Evolutionary conservation across 2,888 invertebrate genomes (phyloP), one percentile per base, ranked within the genome.

Genomic region (Timema cristinae): DNA sequence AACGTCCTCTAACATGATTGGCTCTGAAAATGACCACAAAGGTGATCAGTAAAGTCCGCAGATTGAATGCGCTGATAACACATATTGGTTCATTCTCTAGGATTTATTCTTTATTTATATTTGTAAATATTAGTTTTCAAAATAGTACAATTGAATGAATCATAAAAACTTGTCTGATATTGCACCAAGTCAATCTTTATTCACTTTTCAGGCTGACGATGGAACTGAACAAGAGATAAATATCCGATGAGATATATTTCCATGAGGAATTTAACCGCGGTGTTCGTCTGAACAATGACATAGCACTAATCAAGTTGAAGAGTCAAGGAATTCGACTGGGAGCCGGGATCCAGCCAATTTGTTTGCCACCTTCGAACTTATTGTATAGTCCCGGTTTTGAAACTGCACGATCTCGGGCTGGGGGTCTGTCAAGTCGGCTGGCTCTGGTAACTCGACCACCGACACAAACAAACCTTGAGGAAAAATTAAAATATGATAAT

Each of bases 341-440:
- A 72, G 85, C 87, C 68, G 86, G 89, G 77, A 87, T 92, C 2
- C 90, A 91, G 81, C 91, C 93, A 0, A 88, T 91, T 73, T 94
- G 94, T 79, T 81, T 94, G 74, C 91, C 93, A 0, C 81, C 85
- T 0, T 82, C 83, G 16, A 83, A 84, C 52, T 82, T 84, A 0
- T 80, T 81, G 9, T 88, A 91, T 76, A 79, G 82, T 0, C 79
- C 84, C 2, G 87, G 88, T 48, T 81, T 86, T n/a, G n/a, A 73
- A 89, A 88, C 77, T 94, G 93, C 79, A 89, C 90, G n/a, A 91
- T 93, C 71, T 92, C 92, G 59, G 94, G 94, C 56, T 94, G 92
- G 88, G 94, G 94, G 6, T 89, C 89, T 66, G 82, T 85, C 7
- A 85, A 86, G 76, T 84, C 83, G 72, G 88, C 89, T 68, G 86